Base-by-base conservation (phyloP, 2,113 vertebrate species). In the Hippopotamus amphibius region DNA sequence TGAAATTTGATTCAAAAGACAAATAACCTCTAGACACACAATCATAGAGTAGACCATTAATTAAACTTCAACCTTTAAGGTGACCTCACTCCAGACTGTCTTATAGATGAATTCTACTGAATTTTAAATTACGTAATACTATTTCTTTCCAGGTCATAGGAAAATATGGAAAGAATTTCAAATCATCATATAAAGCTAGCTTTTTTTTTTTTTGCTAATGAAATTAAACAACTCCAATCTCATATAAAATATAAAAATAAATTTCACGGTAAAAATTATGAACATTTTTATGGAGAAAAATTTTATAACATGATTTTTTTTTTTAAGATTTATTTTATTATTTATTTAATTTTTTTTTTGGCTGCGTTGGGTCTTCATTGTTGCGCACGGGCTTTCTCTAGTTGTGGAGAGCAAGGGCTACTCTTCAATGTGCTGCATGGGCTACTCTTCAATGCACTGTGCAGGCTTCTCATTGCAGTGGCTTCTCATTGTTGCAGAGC, bases 161-260 rank as follows among this genome's bases (percentile, higher is more conserved):
- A 79, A 88, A 84, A 92, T 55, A 88, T 55, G n/a, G n/a, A 92
- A 96, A 92, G 28, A 92, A 89, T 71, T 71, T 77, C 6, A 71
- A 61, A n/a, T 66, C 22, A 57, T 84, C 79, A 63, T 55, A 66
- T 57, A 93, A 92, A 90, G 59, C 43, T 61, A 85, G 24, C 6
- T 57, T 57, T 57, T 19, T 46, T 59, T 80, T 69, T 59, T 84
- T 92, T 86, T 59, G 33, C 50, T 77, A 80, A 82, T 86, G 68
- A 24, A 46, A 24, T 68, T 71, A 68, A 86, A 37, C 26, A 71
- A 86, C 5, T 10, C 33, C 46, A 59, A 77, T 69, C 37, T 84
- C 22, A 90, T 13, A 68, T 13, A 87, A 94, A 92, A 26, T 57
- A 96, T 59, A 84, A 81, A 84, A 76, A 90, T 50, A 81, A 69